Evolutionary conservation across 2,797 vertebrate species (phyloP).

Genomic region (Uromys caudimaculatus): DNA sequence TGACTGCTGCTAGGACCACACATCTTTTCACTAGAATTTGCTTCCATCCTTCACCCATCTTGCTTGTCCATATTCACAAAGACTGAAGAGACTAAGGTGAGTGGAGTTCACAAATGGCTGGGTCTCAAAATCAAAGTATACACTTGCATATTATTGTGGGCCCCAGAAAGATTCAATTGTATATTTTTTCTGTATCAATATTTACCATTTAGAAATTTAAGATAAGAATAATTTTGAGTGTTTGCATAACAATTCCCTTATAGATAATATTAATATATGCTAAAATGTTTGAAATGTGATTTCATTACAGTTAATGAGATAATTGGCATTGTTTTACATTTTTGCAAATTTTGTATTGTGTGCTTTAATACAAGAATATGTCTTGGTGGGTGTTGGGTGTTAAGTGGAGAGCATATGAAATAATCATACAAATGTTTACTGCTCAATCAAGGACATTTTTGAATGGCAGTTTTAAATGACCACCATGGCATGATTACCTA

Average conservation of each 20-base stretch:
- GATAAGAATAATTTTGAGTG: not conserved
- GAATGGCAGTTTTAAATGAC: not conserved
- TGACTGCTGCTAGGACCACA: not conserved
- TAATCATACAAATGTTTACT: not conserved
- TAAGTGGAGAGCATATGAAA: not conserved
- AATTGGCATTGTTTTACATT: not conserved
- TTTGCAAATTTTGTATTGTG: not conserved
- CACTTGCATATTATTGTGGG: not conserved
- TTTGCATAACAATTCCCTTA: not conserved
- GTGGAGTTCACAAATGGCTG: not conserved
- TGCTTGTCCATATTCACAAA: not conserved
- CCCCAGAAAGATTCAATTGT: not conserved
- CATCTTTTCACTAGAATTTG: not conserved
- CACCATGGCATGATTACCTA: not conserved
- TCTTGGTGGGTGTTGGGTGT: not conserved
- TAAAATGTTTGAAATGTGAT: conserved; percentile 6
- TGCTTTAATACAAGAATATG: not conserved
- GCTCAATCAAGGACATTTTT: not conserved
- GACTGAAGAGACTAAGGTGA: not conserved
- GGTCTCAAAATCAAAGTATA: not conserved
- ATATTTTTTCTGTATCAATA: not conserved
- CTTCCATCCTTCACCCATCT: not conserved
- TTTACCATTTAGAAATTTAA: not conserved
- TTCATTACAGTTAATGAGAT: conserved; percentile 1
- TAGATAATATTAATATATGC: not conserved